Base-by-base conservation (phyloP, 2,113 vertebrate genomes). In the Pseudonaja textilis region DNA sequence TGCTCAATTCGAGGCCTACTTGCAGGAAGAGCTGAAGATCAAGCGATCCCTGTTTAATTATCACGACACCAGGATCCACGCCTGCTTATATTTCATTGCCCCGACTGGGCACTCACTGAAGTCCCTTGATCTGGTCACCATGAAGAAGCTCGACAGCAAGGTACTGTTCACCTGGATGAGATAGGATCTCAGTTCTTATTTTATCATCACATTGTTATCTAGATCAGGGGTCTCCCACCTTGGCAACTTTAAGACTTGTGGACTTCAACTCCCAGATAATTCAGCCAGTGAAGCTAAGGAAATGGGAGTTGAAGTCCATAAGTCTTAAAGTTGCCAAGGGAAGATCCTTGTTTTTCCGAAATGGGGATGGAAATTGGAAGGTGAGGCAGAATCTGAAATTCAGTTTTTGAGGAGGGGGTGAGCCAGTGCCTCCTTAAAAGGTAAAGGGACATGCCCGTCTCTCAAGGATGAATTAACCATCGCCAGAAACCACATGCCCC, bases 81-180 rank as follows among this genome's bases (percentile, higher is more conserved):
- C 98, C 18, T 98, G 98, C 92, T 97, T 98, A 0, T 98, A 98
- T 34, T 98, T 98, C 96, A 98, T 98, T 0, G 98, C 98, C 0
- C 98, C 98, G 0, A 98, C 98, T 0, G 98, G 98, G 0, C 98
- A 98, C 81, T 98, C 98, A 0, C 94, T 98, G 54, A 98, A 98
- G 94, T 98, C 98, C 86, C 96, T 98, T 26, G 98, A 98, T 93
- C 96, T 98, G 95, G 98, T 98, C 94, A 98, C 98, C 93, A 98
- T 98, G 98, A 98, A 98, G 94, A 98, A 98, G 93, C 97, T 98
- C 0, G 98, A 98, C 93, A 98, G 98, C 93, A 98, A 98, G 98
- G 98, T 98, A 98, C 57, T 5, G 5, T 39, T 89, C 25, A 20
- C 64, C 10, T 88, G 25, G 29, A 16, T 52, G 59, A 20, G 81